Evolutionary conservation across 1,140 invertebrate species (phyloP).

Genomic region (Limonius californicus): DNA sequence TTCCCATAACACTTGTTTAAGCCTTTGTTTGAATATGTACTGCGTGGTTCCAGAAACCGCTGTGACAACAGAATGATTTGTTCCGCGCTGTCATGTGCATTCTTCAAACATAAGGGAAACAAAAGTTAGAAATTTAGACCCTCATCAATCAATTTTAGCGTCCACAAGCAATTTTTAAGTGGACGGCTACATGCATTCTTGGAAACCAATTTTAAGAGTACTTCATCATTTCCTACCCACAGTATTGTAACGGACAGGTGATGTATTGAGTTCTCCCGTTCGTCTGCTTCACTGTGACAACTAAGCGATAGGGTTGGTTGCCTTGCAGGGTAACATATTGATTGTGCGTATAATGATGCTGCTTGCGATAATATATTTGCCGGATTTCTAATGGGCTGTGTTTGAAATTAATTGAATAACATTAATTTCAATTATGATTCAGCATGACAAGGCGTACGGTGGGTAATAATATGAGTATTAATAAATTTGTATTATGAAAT

Average conservation of each 20-base stretch:
- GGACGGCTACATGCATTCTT: slow-evolving; percentile 13
- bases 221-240: slow-evolving; percentile 12
- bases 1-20: too few species aligned
- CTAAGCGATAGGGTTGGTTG: slow-evolving; percentile 7
- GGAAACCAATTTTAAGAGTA: slow-evolving; percentile 12
- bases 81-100: not conserved
- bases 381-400: too few species aligned
- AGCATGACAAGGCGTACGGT: too few species aligned
- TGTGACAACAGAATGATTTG: not conserved
- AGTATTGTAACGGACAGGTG: slow-evolving; percentile 13
- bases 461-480: too few species aligned
- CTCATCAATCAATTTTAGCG: slow-evolving; percentile 11
- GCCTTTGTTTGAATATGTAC: too few species aligned
- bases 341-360: slow-evolving; percentile 8
- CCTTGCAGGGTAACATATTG: slow-evolving; percentile 8
- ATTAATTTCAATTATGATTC: too few species aligned
- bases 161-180: slow-evolving; percentile 12
- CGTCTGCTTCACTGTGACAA: slow-evolving; percentile 6
- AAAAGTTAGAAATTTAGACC: slow-evolving; percentile 9
- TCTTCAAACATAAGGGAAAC: not conserved
- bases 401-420: too few species aligned
- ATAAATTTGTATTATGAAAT: too few species aligned
- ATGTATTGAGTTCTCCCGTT: slow-evolving; percentile 13
- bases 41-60: not conserved
- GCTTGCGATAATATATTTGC: too few species aligned